A percentile compares a stretch with the other conserved stretches of the same genome.
These are phyloP conservation scores for Loxodonta africana DNA, from an alignment of 2,113 vertebrate genomes.

Conservation along the genomic window DNA sequence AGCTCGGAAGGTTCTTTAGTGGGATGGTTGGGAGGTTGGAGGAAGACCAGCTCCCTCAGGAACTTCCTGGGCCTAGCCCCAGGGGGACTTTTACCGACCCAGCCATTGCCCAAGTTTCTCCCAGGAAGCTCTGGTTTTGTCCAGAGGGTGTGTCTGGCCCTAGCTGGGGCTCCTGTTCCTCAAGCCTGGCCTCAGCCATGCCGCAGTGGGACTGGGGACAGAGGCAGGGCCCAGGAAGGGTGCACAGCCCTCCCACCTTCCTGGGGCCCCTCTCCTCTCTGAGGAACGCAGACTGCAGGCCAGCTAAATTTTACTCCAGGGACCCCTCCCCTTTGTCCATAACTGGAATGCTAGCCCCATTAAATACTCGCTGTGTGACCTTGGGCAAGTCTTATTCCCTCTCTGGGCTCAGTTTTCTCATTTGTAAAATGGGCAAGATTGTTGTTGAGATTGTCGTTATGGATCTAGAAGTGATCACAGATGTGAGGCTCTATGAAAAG, in stretches of 20 bases:
- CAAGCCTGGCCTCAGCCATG: background rate
- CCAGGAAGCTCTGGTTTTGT: background rate
- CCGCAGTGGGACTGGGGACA: background rate
- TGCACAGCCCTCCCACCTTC: background rate
- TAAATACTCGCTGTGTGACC: background rate
- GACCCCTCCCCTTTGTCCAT: background rate
- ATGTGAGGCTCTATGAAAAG: background rate
- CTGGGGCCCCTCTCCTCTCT: background rate
- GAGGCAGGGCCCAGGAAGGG: background rate
- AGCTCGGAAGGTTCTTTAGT: background rate
- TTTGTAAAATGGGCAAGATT: background rate
- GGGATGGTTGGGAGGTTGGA: background rate
- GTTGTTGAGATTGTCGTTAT: background rate
- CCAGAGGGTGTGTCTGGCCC: background rate
- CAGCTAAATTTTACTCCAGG: too few relatives aligned
- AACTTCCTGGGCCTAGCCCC: background rate
- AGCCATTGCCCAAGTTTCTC: background rate
- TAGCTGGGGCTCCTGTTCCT: background rate
- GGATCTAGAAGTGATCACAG: background rate
- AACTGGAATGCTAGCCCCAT: background rate
- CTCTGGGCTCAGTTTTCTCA: background rate
- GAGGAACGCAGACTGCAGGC: background rate
- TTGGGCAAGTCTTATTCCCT: background rate
- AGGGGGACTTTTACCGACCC: background rate
- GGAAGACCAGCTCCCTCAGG: background rate